These are phyloP conservation scores for Pseudopleuronectes americanus DNA, from an alignment of 2,797 vertebrate species.

Conservation along the genomic window DNA sequence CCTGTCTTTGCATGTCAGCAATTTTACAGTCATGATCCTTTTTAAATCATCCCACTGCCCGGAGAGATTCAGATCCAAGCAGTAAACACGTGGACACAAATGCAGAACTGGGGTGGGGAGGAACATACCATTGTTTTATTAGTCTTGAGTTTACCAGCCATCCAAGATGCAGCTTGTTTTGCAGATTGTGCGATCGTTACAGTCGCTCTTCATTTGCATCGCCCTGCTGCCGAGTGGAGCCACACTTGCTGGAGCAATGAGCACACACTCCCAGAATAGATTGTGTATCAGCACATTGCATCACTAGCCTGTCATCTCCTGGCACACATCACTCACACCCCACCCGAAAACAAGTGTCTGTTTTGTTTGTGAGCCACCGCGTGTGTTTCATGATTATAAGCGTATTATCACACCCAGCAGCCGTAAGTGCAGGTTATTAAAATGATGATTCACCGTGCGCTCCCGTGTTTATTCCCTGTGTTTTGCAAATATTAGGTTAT, in stretches of 20 bases:
- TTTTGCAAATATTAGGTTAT: slow-evolving; percentile 8
- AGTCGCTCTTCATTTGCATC: no score
- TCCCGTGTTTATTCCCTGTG: not conserved
- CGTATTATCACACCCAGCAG: not conserved
- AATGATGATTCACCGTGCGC: slow-evolving; percentile 13
- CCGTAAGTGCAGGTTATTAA: slow-evolving; percentile 6
- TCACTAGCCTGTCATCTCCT: slow-evolving; percentile 48
- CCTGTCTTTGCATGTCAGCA: slow-evolving; percentile 11
- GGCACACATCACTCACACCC: slow-evolving; percentile 42
- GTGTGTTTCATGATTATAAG: not conserved
- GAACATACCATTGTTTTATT: not conserved
- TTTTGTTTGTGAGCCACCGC: slow-evolving; percentile 15
- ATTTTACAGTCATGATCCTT: slow-evolving; percentile 62
- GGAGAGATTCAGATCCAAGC: slow-evolving; percentile 48
- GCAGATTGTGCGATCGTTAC: no score
- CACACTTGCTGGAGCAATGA: slow-evolving; percentile 25
- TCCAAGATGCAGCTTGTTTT: no score
- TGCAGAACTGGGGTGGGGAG: slow-evolving; percentile 40
- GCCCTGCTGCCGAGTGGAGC: slow-evolving; percentile 11
- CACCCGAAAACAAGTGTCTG: slow-evolving; percentile 16
- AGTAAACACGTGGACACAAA: slow-evolving; percentile 61
- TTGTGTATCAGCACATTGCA: slow-evolving; percentile 56
- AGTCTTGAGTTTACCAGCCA: no score
- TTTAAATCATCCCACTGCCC: slow-evolving; percentile 33
- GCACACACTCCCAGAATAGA: slow-evolving; percentile 52